Evolutionary conservation across 2,888 invertebrate genomes (phyloP), one percentile per base, ranked within the genome.

Genomic region (Lapara coniferarum): DNA sequence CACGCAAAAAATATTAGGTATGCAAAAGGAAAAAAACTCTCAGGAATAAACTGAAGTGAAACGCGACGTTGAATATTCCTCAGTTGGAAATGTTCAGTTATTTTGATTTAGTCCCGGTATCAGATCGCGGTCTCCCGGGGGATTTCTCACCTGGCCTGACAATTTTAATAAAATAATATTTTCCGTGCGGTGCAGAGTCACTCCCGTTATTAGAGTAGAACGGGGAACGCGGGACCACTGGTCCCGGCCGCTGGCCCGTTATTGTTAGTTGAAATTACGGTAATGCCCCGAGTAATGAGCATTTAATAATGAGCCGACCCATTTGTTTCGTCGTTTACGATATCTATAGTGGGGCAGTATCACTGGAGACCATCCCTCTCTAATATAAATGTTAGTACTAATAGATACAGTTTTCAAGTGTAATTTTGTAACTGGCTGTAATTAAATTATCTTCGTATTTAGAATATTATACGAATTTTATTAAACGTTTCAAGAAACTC

Each of bases 41-140:
- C 66, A 69, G 72, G 69, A 75, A 73, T 75, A 73, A 73, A 76
- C 71, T 75, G 74, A 72, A 73, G 71, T 75, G 75, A 72, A 72
- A 69, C 70, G 68, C 63, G 66, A 69, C 71, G 71, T 71, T 83
- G 86, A 85, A 86, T 88, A 84, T 85, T 80, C 78, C 69, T 67
- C 57, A 71, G 71, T 76, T 76, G 78, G 82, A 84, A 87, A 83
- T 84, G 85, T 85, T 85, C 86, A 81, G 85, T 83, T 87, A 89
- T 89, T 89, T 87, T 88, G 86, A 88, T 87, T 85, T 85, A 85
- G 77, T 73, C 71, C 70, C 72, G 81, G 81, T 80, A 82, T 85
- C 86, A 81, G 81, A 78, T 79, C 81, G 71, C 73, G 57, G 72
- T 71, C 69, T 49, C 63, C 66, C 68, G 67, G 74, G 67, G 73